phyloP scores from a whole-genome alignment of 2,888 invertebrate genomes.

The Metalampra italica region DNA sequence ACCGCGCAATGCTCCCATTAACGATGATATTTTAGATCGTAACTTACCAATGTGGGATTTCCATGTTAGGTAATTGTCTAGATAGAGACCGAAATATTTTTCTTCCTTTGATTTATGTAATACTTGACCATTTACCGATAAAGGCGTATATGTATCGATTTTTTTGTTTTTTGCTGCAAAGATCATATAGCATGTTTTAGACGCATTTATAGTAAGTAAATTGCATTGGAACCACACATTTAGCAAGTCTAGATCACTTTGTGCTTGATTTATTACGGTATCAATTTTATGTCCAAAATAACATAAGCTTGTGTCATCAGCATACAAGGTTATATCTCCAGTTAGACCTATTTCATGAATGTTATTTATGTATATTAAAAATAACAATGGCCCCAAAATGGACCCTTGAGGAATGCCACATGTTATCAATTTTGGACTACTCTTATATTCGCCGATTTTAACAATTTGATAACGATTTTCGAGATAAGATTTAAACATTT shows the following conservation, averaged over 20 bases:
- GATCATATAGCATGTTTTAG: constrained; percentile 7
- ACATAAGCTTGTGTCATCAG: constrained; percentile 17
- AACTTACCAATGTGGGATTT: too few species aligned
- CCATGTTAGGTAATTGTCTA: too few species aligned
- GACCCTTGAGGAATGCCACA: constrained; percentile 12
- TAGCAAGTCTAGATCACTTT: constrained; percentile 12
- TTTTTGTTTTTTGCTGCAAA: constrained; percentile 66
- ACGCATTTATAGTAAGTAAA: constrained; percentile 14
- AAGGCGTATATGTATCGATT: too few species aligned
- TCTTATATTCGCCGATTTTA: background rate
- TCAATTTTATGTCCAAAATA: constrained; percentile 13
- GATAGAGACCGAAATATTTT: too few species aligned
- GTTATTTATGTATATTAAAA: too few species aligned
- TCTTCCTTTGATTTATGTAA: too few species aligned
- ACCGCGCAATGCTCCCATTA: too few species aligned
- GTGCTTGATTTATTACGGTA: constrained; percentile 6
- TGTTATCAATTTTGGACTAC: background rate
- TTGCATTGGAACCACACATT: constrained; percentile 15
- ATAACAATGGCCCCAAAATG: too few species aligned
- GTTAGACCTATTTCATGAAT: too few species aligned
- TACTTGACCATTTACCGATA: too few species aligned
- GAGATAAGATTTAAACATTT: background rate
- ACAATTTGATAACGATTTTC: background rate
- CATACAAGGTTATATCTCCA: constrained; percentile 13
- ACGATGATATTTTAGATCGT: too few species aligned